Percentiles rank a stretch among this genome's conserved stretches.
These are phyloP conservation scores for Reticulitermes speratus DNA, from an alignment of 1,140 invertebrate species.

Conservation along the genomic window DNA sequence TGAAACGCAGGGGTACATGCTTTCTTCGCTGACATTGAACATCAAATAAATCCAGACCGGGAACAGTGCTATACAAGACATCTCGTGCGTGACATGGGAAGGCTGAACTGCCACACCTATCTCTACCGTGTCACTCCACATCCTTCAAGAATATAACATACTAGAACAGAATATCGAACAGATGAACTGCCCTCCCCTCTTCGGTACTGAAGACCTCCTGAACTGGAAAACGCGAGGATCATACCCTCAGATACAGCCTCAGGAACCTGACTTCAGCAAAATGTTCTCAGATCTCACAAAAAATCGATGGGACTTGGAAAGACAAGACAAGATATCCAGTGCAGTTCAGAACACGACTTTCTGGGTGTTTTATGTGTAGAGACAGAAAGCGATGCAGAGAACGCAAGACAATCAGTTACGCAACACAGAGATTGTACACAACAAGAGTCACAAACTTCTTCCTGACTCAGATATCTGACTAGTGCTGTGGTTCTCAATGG, in stretches of 20 bases:
- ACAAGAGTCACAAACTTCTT: background rate
- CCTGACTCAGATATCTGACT: background rate
- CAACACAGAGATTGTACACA: background rate
- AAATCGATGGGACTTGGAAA: constrained; percentile 11
- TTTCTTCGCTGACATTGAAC: no score
- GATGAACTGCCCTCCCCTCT: background rate
- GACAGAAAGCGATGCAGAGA: background rate
- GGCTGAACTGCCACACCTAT: no score
- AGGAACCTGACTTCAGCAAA: constrained; percentile 6
- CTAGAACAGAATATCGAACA: background rate
- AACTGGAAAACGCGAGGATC: constrained; percentile 7
- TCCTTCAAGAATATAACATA: background rate
- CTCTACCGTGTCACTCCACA: background rate
- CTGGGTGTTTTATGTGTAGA: background rate
- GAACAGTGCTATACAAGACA: no score
- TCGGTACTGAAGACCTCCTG: background rate
- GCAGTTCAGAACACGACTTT: background rate
- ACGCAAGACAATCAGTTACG: no score
- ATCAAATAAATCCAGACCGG: no score
- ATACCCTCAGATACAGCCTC: background rate
- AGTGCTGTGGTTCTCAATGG: no score
- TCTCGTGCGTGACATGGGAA: no score
- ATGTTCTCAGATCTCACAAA: constrained; percentile 6
- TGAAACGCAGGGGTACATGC: no score
- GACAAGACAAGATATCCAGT: constrained; percentile 4